phyloP scores from a whole-genome alignment of 2,113 vertebrate genomes.

The Rhombomys opimus region DNA sequence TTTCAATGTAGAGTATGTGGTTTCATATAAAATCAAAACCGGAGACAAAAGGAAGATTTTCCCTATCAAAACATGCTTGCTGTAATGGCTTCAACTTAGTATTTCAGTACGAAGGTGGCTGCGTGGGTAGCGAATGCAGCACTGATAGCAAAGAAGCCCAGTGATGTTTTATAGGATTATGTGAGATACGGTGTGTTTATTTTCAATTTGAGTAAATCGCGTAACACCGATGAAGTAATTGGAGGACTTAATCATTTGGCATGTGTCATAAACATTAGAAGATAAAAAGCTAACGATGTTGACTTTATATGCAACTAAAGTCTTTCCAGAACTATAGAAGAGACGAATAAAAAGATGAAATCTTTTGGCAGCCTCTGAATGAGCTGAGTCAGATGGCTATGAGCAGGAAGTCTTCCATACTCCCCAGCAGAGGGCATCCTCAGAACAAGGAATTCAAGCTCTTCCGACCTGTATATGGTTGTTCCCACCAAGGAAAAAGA shows the following conservation, averaged over 20 bases:
- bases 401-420: not conserved
- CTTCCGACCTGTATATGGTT: not conserved
- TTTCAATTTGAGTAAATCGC: not conserved
- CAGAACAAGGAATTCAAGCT: not conserved
- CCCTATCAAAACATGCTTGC: not conserved
- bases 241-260: not conserved
- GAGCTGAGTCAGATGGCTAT: not conserved
- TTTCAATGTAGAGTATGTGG: not conserved
- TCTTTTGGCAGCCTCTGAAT: not conserved
- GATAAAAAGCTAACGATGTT: not conserved
- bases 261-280: not conserved
- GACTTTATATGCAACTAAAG: not conserved
- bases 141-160: not conserved
- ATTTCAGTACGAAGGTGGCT: not conserved
- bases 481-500: not conserved
- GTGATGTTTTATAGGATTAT: not conserved
- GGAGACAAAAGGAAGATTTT: not conserved
- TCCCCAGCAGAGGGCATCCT: slow-evolving; percentile 69
- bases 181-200: not conserved
- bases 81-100: not conserved
- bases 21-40: not conserved
- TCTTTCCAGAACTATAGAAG: not conserved
- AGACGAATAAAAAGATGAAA: not conserved
- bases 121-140: not conserved
- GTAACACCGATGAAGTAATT: not conserved